Conservation (phyloP, 1,140 invertebrate species). For the Steinernema khuongi region DNA sequence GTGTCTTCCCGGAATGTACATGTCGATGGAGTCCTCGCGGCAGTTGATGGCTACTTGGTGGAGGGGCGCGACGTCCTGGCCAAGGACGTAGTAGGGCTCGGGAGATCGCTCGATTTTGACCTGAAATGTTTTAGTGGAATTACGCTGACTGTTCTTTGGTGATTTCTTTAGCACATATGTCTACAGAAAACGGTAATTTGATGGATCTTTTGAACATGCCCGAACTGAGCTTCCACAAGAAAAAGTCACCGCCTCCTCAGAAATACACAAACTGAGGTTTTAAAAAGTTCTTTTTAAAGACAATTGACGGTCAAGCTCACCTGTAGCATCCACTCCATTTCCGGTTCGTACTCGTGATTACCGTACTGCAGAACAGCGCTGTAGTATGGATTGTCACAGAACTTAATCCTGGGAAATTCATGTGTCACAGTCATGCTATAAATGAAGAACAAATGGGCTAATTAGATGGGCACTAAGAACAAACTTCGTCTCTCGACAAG, state of each 20-base stretch:
- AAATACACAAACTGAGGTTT: no score
- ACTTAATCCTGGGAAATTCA: neutral
- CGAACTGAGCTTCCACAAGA: no score
- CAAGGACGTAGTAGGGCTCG: neutral
- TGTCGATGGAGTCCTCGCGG: slow-evolving; percentile 3
- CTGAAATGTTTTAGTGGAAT: no score
- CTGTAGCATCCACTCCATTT: neutral
- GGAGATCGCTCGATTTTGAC: neutral
- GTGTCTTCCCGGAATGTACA: neutral
- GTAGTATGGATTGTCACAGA: neutral
- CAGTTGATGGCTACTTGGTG: neutral
- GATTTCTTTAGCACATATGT: no score
- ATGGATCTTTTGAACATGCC: no score
- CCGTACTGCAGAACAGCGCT: neutral
- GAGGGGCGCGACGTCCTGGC: neutral
- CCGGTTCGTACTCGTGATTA: neutral
- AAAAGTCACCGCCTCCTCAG: no score
- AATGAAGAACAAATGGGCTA: neutral
- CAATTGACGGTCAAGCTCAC: no score
- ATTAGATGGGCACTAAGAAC: no score
- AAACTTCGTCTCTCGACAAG: neutral
- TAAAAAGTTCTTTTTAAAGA: no score
- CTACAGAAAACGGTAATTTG: no score
- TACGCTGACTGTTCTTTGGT: no score
- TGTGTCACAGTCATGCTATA: neutral